phyloP scores from a whole-genome alignment of 2,113 vertebrate genomes.

The Hippoglossus stenolepis region DNA sequence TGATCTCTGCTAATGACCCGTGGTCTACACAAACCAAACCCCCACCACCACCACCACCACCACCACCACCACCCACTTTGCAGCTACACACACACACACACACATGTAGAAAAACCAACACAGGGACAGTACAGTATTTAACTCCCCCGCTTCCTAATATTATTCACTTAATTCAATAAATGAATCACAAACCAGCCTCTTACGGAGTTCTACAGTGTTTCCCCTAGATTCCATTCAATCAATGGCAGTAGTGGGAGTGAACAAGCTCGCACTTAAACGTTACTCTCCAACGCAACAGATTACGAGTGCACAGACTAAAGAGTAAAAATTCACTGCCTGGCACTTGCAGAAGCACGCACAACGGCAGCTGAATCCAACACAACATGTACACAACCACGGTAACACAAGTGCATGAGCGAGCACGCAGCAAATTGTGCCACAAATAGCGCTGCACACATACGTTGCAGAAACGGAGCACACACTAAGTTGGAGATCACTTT shows the following conservation, averaged over 20 bases:
- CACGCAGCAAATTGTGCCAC: too few relatives aligned
- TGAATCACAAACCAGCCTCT: neutral
- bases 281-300: too few relatives aligned
- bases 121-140: slow-evolving; percentile 7
- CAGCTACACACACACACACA: slow-evolving; percentile 47
- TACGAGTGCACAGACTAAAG: too few relatives aligned
- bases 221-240: neutral
- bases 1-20: slow-evolving; percentile 78
- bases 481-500: too few relatives aligned
- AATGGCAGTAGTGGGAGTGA: neutral
- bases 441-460: too few relatives aligned
- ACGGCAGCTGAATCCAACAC: too few relatives aligned
- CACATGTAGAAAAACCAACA: slow-evolving; percentile 17
- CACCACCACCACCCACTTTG: slow-evolving; percentile 61
- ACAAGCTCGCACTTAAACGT: too few relatives aligned
- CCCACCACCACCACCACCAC: slow-evolving; percentile 49
- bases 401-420: too few relatives aligned
- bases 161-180: neutral
- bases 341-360: too few relatives aligned
- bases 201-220: neutral
- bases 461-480: too few relatives aligned
- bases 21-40: slow-evolving; percentile 70
- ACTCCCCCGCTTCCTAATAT: neutral
- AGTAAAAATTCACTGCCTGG: too few relatives aligned
- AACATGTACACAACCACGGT: too few relatives aligned